Percentiles rank a stretch among this genome's conserved stretches.
phyloP scores from a whole-genome alignment of 2,888 invertebrate genomes.

The Cheilosia grossa region DNA sequence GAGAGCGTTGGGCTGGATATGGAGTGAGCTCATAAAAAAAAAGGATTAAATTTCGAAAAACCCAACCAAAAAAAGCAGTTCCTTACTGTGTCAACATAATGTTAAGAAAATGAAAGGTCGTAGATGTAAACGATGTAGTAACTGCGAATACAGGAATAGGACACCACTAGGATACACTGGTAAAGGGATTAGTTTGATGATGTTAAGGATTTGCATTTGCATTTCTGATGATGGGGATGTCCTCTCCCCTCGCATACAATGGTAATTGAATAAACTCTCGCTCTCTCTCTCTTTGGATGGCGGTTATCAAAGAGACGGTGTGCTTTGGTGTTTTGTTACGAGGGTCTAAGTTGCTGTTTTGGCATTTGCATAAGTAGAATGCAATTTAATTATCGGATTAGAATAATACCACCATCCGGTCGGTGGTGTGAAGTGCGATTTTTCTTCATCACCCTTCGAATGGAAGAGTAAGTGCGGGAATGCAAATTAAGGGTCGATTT shows the following conservation, averaged over 20 bases:
- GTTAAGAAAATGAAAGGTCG: constrained; percentile 31
- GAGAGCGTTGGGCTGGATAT: too few species aligned
- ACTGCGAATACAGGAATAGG: constrained; percentile 26
- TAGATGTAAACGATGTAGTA: constrained; percentile 9
- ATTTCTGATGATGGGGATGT: constrained; percentile 68
- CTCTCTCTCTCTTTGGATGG: constrained; percentile 39
- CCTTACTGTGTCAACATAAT: constrained; percentile 51
- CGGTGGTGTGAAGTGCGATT: constrained; percentile 2
- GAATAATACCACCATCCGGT: constrained; percentile 60
- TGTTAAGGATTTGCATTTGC: constrained; percentile 75
- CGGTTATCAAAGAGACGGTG: constrained; percentile 44
- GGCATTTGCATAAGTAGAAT: constrained; percentile 74
- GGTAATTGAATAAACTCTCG: constrained; percentile 71
- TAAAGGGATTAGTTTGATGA: constrained; percentile 74
- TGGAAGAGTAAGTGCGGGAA: constrained; percentile 47
- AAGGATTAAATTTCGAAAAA: constrained; percentile 71
- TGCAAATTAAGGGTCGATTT: constrained; percentile 56
- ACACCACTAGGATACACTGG: constrained; percentile 59
- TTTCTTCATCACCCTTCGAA: constrained; percentile 3
- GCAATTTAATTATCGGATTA: constrained; percentile 75
- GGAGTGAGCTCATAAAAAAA: constrained; percentile 31
- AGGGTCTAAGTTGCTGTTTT: constrained; percentile 66
- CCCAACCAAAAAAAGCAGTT: constrained; percentile 1
- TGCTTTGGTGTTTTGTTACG: constrained; percentile 59
- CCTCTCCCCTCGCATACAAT: constrained; percentile 19